Base-by-base conservation (phyloP, 2,797 vertebrate genomes). In the Rhyacichthys aspro region DNA sequence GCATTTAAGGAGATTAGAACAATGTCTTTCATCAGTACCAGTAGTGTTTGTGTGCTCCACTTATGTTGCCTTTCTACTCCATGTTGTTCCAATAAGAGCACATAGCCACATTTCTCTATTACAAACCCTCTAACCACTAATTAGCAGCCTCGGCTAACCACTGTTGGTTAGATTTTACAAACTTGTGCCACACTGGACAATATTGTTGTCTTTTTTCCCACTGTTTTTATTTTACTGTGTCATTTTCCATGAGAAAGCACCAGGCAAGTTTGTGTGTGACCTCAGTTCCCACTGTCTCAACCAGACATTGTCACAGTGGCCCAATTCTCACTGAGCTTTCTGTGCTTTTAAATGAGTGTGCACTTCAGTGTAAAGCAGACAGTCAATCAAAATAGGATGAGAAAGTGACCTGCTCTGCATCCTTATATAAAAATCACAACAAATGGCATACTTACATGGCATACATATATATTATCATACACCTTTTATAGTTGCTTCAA, bases 311-410 rank as follows among this genome's bases (percentile, higher is more conserved):
- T 76, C 72, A 70, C 59, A 60, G 44, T 59, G 76, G 71, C 74
- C 70, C 55, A 65, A 69, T 86, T 86, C 81, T 68, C 73, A 68
- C 56, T 49, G n/a, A n/a, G n/a, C n/a, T n/a, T n/a, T n/a, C n/a
- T n/a, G n/a, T n/a, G 63, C 45, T 70, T 71, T 18, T 10, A 33
- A 32, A 3, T 58, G 15, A 59, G 28, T 18, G 11, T 47, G 45
- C 11, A n/a, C 33, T 58, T 65, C 34, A 18, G 66, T n/a, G 19
- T 10, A 28, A 55, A 18, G 23, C 36, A 36, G 19, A 45, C 18
- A 52, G 23, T 11, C 39, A 15, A 59, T 64, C 12, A 9, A 16
- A n/a, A 7, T 4, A 11, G 17, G 32, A 55, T 55, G 43, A 43
- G 54, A 76, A 64, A 58, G 32, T 43, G 55, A 44, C 45, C 28